Percentiles rank a stretch among this genome's conserved stretches.
These are phyloP conservation scores for Ischnura elegans DNA, from an alignment of 2,888 invertebrate genomes.

Conservation along the genomic window DNA sequence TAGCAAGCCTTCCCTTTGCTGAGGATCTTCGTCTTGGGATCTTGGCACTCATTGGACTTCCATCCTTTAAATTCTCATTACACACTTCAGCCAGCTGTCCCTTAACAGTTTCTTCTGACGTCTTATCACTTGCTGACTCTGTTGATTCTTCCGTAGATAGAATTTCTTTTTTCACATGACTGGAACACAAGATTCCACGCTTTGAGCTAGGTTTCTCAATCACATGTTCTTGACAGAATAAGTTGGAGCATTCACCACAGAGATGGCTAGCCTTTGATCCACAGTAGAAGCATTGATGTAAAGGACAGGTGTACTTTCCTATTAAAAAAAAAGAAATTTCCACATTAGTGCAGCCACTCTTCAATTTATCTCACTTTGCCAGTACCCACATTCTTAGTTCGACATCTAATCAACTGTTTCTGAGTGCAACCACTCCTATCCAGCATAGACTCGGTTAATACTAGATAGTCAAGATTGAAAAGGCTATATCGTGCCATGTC, in stretches of 20 bases:
- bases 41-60: neutral
- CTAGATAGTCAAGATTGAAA: no score
- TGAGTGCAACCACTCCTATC: no score
- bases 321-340: neutral
- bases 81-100: neutral
- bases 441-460: no score
- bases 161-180: slow-evolving; percentile 25
- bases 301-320: slow-evolving; percentile 29
- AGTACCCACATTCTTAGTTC: neutral
- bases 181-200: neutral
- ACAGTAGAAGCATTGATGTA: slow-evolving; percentile 11
- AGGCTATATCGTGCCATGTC: no score
- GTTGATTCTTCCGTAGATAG: neutral
- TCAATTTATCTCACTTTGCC: neutral
- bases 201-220: neutral
- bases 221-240: slow-evolving; percentile 36
- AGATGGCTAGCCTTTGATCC: neutral
- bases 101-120: neutral
- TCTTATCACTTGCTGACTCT: neutral
- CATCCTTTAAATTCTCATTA: neutral
- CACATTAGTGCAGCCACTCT: no score
- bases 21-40: slow-evolving; percentile 9
- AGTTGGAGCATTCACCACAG: slow-evolving; percentile 43
- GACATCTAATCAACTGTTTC: no score
- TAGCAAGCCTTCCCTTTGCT: neutral